Evolutionary conservation across 2,797 vertebrate genomes (phyloP).

Genomic region (Nyctibius grandis): DNA sequence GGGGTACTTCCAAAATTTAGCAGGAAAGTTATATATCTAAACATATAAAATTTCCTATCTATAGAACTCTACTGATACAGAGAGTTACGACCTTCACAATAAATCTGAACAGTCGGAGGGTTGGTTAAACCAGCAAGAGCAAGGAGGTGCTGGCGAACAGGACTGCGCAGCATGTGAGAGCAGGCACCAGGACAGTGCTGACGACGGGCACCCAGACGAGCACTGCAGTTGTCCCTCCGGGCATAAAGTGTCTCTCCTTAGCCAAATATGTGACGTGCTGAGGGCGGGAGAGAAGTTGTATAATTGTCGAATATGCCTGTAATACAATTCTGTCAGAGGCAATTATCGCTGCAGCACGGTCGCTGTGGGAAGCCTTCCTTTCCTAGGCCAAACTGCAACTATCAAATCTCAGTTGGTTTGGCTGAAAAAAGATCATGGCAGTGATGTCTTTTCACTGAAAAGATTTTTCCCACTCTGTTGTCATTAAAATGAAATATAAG

Average conservation of each 20-base stretch:
- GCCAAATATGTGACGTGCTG: background rate
- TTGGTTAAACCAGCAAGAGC: background rate
- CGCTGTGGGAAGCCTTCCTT: background rate
- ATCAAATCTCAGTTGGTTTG: background rate
- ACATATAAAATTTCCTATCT: background rate
- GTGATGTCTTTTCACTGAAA: background rate
- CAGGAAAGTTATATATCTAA: background rate
- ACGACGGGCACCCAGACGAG: background rate
- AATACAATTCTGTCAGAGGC: background rate
- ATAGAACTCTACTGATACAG: background rate
- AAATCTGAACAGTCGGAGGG: background rate
- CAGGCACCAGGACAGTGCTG: background rate
- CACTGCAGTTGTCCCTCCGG: background rate
- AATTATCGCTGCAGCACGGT: background rate
- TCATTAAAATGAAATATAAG: background rate
- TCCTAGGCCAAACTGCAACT: background rate
- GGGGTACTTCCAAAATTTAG: background rate
- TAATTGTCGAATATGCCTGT: background rate
- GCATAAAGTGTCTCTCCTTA: background rate
- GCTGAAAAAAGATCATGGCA: background rate
- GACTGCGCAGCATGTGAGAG: background rate
- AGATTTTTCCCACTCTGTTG: background rate
- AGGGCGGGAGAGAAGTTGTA: background rate
- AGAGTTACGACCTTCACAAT: background rate
- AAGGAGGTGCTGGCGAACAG: accelerated